Percentiles rank a stretch among this genome's conserved stretches.
Conservation (phyloP, 2,888 invertebrate genomes). For the Cabera pusaria region DNA sequence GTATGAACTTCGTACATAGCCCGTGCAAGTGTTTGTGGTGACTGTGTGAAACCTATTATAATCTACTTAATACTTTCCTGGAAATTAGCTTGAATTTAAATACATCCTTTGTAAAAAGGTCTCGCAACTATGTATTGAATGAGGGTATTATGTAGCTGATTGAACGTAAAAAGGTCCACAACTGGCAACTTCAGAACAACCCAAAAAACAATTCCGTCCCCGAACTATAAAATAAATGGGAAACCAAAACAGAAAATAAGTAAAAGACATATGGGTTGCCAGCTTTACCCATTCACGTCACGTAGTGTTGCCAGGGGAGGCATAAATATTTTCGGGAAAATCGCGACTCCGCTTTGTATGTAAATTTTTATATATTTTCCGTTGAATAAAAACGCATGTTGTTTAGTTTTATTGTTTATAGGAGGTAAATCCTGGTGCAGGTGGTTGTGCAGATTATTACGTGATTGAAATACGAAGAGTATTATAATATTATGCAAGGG, state of each 20-base stretch:
- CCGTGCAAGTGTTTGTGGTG: too few species aligned
- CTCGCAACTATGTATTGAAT: too few species aligned
- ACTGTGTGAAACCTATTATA: too few species aligned
- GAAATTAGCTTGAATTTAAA: too few species aligned
- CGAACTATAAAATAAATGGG: conserved; percentile 42
- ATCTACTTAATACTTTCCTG: too few species aligned
- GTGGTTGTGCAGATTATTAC: conserved; percentile 36
- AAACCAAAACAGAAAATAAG: conserved; percentile 45
- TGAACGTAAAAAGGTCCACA: too few species aligned
- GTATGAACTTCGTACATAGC: too few species aligned
- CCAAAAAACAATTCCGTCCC: conserved; percentile 39
- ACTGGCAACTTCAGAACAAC: too few species aligned
- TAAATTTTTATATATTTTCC: conserved; percentile 73
- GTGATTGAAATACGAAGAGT: conserved; percentile 13
- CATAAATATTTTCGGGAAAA: conserved; percentile 70
- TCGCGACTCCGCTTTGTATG: conserved; percentile 69
- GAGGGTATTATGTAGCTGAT: too few species aligned
- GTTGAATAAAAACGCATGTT: conserved; percentile 53
- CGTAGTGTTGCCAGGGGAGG: conserved; percentile 75
- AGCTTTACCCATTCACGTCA: conserved; percentile 58
- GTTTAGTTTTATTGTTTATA: conserved; percentile 63
- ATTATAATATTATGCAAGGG: neutral
- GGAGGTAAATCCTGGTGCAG: conserved; percentile 47
- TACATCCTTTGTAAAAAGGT: too few species aligned
- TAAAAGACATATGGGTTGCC: conserved; percentile 52